Conservation (phyloP, 1,140 invertebrate species). For the Leptopilina clavipes region DNA sequence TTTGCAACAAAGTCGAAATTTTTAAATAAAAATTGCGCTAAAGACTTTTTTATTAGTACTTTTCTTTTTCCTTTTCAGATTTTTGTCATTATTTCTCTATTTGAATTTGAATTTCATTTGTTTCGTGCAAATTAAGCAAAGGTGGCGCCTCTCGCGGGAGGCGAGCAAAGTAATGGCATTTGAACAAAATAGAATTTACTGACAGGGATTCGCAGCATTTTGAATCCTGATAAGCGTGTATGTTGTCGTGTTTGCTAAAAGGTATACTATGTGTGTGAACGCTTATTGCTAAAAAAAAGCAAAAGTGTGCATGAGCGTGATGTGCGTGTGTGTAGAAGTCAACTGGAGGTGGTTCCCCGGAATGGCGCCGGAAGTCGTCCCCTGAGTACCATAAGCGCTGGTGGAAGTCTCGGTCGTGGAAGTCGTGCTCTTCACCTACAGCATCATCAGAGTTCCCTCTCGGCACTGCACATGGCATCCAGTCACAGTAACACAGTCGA, state of each 20-base stretch:
- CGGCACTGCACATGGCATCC: constrained; percentile 68
- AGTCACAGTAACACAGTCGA: constrained; percentile 69
- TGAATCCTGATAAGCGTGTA: constrained; percentile 61
- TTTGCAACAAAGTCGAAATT: too few relatives aligned
- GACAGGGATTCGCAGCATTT: neutral
- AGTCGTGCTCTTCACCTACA: constrained; percentile 68
- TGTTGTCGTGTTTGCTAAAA: constrained; percentile 65
- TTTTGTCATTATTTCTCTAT: too few relatives aligned
- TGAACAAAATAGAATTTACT: neutral
- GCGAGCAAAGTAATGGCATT: too few relatives aligned
- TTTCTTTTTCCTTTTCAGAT: too few relatives aligned
- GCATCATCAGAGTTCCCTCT: constrained; percentile 70
- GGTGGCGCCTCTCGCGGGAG: too few relatives aligned
- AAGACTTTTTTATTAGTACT: too few relatives aligned
- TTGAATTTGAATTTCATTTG: too few relatives aligned
- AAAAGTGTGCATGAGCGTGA: constrained; percentile 70
- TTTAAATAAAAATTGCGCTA: too few relatives aligned
- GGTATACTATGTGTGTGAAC: constrained; percentile 59
- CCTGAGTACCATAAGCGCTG: constrained; percentile 68
- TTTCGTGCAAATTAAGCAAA: too few relatives aligned
- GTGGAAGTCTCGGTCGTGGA: constrained; percentile 70
- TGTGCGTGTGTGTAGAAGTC: constrained; percentile 71
- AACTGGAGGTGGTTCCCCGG: constrained; percentile 72
- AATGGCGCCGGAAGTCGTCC: constrained; percentile 66
- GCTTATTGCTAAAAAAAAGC: constrained; percentile 45